These are phyloP conservation scores for Myotis yumanensis DNA, from an alignment of 2,113 vertebrate species.

Conservation along the genomic window DNA sequence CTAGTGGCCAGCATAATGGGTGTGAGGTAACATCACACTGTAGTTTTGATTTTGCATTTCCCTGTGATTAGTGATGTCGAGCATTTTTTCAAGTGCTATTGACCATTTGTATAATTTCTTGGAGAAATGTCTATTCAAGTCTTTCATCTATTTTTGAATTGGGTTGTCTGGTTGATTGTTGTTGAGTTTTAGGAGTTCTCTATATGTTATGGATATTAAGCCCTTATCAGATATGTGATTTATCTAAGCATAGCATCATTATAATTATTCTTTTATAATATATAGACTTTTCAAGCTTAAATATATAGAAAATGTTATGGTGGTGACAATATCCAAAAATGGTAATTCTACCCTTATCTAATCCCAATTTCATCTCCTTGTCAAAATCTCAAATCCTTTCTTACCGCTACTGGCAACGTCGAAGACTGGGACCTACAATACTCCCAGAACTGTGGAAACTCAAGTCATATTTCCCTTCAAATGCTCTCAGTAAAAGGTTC, in stretches of 20 bases:
- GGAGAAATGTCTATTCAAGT: not conserved
- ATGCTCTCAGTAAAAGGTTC: not conserved
- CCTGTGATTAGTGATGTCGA: not conserved
- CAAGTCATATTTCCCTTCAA: not conserved
- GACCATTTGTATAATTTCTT: not conserved
- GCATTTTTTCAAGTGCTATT: not conserved
- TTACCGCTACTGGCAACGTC: not conserved
- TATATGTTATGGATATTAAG: not conserved
- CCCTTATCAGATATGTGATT: not conserved
- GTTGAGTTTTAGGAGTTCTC: not conserved
- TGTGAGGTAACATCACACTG: not conserved
- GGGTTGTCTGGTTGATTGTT: not conserved
- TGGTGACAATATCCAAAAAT: not conserved
- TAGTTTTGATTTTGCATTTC: not conserved
- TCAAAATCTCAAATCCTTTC: not conserved
- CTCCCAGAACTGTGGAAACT: not conserved
- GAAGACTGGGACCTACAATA: not conserved
- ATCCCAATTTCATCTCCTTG: not conserved
- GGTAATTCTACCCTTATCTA: not conserved
- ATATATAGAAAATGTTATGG: not conserved
- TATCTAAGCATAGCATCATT: not conserved
- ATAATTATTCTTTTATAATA: not conserved
- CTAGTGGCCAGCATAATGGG: not conserved
- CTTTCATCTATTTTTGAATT: not conserved
- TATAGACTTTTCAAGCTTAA: not conserved